Conservation (phyloP, 2,113 vertebrate genomes). For the Lepidothrix coronata region DNA sequence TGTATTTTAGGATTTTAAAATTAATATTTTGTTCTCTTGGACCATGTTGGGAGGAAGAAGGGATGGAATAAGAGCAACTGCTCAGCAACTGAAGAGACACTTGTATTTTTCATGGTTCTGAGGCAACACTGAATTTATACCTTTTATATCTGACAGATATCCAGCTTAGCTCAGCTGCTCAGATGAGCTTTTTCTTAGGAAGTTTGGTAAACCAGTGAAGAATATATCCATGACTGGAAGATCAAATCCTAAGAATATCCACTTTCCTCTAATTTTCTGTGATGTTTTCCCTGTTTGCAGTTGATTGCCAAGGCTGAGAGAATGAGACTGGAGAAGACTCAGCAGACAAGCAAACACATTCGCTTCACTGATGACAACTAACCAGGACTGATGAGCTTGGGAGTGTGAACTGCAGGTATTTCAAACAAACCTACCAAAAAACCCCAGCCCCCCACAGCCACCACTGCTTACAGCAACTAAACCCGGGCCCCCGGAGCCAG, state of each 20-base stretch:
- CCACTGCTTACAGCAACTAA: neutral
- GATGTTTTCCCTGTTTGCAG: constrained; percentile 66
- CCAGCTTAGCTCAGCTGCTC: neutral
- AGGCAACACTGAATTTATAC: neutral
- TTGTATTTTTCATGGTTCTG: neutral
- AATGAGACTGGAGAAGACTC: constrained; percentile 86
- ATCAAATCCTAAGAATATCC: neutral
- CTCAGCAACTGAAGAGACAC: neutral
- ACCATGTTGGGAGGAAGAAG: neutral
- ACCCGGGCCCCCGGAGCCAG: neutral
- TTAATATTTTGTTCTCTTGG: neutral
- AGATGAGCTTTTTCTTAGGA: neutral
- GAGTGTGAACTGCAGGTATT: neutral
- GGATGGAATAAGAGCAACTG: neutral
- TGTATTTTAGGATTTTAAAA: neutral
- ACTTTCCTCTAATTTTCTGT: neutral
- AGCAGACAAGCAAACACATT: constrained; percentile 88
- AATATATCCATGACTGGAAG: neutral
- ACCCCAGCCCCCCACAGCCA: neutral
- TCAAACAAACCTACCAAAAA: neutral
- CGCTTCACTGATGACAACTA: constrained; percentile 84
- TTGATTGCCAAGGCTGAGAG: constrained; percentile 94
- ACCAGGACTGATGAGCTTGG: neutral
- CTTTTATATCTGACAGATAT: neutral
- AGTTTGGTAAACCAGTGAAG: neutral